Base-by-base conservation (phyloP, 2,888 invertebrate species). In the Drosophila mettleri region DNA sequence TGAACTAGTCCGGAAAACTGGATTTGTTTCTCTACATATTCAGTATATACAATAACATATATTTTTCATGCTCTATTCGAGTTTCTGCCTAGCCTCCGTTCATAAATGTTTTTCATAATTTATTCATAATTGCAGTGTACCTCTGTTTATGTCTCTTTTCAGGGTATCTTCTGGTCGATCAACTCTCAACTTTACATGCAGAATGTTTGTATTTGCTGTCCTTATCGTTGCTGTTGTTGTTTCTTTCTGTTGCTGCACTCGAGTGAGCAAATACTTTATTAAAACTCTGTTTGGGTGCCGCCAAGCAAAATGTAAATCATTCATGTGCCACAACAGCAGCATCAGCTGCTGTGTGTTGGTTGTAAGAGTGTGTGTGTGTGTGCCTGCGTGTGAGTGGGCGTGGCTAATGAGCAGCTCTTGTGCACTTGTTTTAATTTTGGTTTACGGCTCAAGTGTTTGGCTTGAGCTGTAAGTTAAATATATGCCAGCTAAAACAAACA, bases 231-330 rank as follows among this genome's bases (percentile, higher is more conserved):
- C 14, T 20, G 24, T 69, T 71, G 76, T 20, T 57, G 49, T 61
- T 57, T 62, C 20, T 24, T 72, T 66, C 66, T 74, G 61, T 69
- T 79, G 74, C 71, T 84, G 76, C 84, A 84, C 76, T 84, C 68
- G 81, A 76, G 73, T 80, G 83, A 76, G 80, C 79, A 85, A 88
- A 88, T 85, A 86, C 86, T 85, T 85, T 86, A 85, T 85, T 88
- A 85, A 83, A 80, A 86, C 84, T 76, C 78, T 82, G 87, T 78
- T 79, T 67, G 62, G 48, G 39, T 39, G 52, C 59, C 52, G 20
- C 43, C 39, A 22, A 66, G 66, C 59, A 55, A 51, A 67, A 70
- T 78, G 71, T 69, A 66, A 78, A 74, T 71, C 75, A 79, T 65
- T 60, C 79, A 78, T 39, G 24, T 54, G 60, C 55, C 59, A 45